These are phyloP conservation scores for Periophthalmus magnuspinnatus DNA, from an alignment of 2,797 vertebrate species.

Conservation along the genomic window DNA sequence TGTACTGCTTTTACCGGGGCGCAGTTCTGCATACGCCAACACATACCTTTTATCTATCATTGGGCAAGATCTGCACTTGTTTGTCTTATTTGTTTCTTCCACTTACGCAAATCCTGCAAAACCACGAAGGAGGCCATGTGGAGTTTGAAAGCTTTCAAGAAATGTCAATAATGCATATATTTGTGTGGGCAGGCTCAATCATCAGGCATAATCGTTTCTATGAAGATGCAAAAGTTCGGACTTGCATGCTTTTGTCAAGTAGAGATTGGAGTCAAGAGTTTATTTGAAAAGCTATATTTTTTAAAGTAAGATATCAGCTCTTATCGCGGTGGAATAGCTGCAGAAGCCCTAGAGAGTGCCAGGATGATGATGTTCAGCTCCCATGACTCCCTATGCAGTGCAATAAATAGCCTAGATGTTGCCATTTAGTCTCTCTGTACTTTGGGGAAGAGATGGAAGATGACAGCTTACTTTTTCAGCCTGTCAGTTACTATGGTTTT, in stretches of 20 bases:
- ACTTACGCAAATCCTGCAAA: slow-evolving; percentile 30
- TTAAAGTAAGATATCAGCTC: neutral
- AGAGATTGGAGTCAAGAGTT: neutral
- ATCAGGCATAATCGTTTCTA: slow-evolving; percentile 35
- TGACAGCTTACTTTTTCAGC: slow-evolving; percentile 14
- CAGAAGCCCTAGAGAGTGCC: neutral
- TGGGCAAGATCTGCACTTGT: slow-evolving; percentile 35
- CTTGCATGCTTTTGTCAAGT: slow-evolving; percentile 5
- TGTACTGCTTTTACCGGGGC: slow-evolving; percentile 4
- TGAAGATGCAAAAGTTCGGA: slow-evolving; percentile 22
- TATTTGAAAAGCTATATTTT: neutral
- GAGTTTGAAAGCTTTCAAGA: slow-evolving; percentile 15
- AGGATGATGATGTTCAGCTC: neutral
- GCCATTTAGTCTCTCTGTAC: slow-evolving; percentile 12
- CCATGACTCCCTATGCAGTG: neutral
- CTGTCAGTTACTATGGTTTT: slow-evolving; percentile 12
- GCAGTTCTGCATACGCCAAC: slow-evolving; percentile 16
- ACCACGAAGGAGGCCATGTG: slow-evolving; percentile 24
- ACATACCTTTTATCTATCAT: slow-evolving; percentile 19
- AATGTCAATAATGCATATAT: slow-evolving; percentile 45
- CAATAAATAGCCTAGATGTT: slow-evolving; percentile 11
- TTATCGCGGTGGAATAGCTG: neutral
- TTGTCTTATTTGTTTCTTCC: slow-evolving; percentile 27
- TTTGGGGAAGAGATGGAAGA: slow-evolving; percentile 3
- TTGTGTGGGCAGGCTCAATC: slow-evolving; percentile 6